phyloP scores from a whole-genome alignment of 2,888 invertebrate species.

The Baronia brevicornis region DNA sequence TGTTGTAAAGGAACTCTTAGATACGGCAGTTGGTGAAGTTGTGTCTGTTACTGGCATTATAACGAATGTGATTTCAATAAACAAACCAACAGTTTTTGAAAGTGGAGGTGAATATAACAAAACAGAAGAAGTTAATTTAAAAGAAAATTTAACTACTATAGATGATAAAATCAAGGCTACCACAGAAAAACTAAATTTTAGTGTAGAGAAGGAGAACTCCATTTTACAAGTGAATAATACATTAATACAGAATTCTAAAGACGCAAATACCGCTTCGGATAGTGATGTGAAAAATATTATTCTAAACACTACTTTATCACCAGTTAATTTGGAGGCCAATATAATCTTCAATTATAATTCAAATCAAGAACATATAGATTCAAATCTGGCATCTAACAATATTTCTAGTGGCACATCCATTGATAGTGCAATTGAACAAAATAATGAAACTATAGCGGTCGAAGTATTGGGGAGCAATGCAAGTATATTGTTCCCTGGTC shows the following conservation, averaged over 20 bases:
- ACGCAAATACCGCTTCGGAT: too few species aligned
- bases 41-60: neutral
- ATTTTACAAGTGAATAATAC: too few species aligned
- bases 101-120: neutral
- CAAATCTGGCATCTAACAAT: neutral
- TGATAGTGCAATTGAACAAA: neutral
- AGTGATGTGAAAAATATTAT: too few species aligned
- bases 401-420: neutral
- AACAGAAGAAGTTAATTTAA: neutral
- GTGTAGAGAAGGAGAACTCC: too few species aligned
- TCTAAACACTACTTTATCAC: too few species aligned
- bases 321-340: too few species aligned
- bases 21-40: constrained; percentile 7
- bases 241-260: too few species aligned
- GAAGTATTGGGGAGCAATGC: neutral
- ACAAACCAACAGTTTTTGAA: too few species aligned
- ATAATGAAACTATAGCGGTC: neutral
- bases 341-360: neutral
- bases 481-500: constrained; percentile 10
- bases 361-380: neutral
- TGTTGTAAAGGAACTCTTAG: constrained; percentile 6
- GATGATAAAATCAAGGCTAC: too few species aligned
- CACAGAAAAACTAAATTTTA: too few species aligned
- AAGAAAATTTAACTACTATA: neutral
- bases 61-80: constrained; percentile 1